Conservation (phyloP, 64 coral and sea anemone genomes). For the Hydrozoanthus tunicans region DNA sequence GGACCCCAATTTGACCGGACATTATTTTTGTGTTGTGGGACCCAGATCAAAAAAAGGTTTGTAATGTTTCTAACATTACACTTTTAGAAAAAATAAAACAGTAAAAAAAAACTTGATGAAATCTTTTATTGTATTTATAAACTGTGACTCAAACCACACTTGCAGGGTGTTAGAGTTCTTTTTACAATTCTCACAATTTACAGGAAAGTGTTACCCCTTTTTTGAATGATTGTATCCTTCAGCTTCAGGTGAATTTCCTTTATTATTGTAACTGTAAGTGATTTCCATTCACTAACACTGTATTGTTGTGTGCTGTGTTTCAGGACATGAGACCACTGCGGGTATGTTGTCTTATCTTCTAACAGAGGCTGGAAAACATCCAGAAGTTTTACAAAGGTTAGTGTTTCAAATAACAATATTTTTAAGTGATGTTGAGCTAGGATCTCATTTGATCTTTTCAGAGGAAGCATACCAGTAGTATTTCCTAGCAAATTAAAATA, state of each 20-base stretch:
- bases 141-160: slow-evolving; percentile 5
- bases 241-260: too few species aligned
- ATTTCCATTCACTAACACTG: too few species aligned
- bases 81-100: slow-evolving; percentile 12
- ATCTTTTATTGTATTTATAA: slow-evolving; percentile 21
- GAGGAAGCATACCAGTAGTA: too few species aligned
- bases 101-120: slow-evolving; percentile 6
- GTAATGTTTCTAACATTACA: slow-evolving; percentile 7
- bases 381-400: slow-evolving; percentile 19
- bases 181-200: slow-evolving; percentile 11
- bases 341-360: slow-evolving; percentile 46
- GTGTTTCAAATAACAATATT: background rate
- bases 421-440: too few species aligned
- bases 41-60: background rate
- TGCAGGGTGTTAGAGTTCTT: background rate
- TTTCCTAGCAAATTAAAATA: too few species aligned
- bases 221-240: too few species aligned
- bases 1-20: too few species aligned
- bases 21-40: too few species aligned
- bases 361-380: slow-evolving; percentile 1
- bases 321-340: slow-evolving; percentile 33
- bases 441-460: too few species aligned
- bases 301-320: background rate
- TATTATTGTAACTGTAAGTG: too few species aligned
- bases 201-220: background rate